A percentile compares a stretch with the other conserved stretches of the same genome.
These are phyloP conservation scores for Brevipalpus yothersi DNA, from an alignment of 1,140 invertebrate genomes.

Conservation along the genomic window DNA sequence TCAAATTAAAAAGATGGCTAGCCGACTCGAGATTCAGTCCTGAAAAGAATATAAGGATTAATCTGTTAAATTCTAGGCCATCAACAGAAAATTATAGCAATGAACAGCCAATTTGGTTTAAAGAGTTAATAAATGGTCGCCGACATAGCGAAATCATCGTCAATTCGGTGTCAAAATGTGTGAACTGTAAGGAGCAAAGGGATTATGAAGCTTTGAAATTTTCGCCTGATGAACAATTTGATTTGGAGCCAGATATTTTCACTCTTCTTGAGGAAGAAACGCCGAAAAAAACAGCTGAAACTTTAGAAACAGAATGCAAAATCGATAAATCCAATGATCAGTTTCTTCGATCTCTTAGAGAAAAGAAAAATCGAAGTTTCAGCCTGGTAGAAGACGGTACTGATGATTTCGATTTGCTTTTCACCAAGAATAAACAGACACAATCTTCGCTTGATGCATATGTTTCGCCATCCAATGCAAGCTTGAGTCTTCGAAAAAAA, in stretches of 20 bases:
- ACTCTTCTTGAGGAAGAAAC: neutral
- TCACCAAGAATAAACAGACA: neutral
- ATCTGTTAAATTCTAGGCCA: neutral
- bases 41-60: no score
- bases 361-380: neutral
- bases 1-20: no score
- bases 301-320: neutral
- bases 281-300: neutral
- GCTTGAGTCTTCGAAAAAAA: neutral
- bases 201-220: neutral
- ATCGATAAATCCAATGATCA: neutral
- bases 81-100: constrained; percentile 2
- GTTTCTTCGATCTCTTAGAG: neutral
- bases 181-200: neutral
- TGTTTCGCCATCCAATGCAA: neutral
- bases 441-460: neutral
- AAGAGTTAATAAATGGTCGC: constrained; percentile 4
- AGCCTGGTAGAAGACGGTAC: neutral
- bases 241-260: neutral
- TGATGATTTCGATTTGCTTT: neutral
- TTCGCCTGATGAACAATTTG: neutral
- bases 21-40: no score
- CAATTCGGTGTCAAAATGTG: neutral
- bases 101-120: constrained; percentile 6
- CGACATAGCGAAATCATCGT: neutral